phyloP scores from a whole-genome alignment of 2,797 vertebrate genomes.

The Platalea minor region DNA sequence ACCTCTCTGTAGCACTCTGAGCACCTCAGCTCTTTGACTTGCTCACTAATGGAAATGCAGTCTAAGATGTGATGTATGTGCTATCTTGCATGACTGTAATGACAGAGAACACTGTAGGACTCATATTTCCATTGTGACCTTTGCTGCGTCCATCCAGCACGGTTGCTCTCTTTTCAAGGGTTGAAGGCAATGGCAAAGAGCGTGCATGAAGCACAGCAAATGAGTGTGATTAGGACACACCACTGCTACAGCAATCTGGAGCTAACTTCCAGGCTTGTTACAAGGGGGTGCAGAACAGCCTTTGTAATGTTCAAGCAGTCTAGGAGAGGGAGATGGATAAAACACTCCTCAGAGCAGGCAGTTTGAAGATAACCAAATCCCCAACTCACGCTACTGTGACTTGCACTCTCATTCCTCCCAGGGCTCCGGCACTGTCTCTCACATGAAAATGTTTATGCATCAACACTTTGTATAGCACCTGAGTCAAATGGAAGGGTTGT shows the following conservation, averaged over 20 bases:
- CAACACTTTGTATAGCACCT: neutral
- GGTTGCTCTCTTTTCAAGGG: neutral
- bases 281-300: neutral
- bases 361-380: neutral
- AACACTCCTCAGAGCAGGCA: neutral
- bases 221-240: neutral
- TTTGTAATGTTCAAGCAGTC: neutral
- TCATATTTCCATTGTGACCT: neutral
- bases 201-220: neutral
- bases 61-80: neutral
- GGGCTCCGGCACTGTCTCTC: neutral
- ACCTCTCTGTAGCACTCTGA: neutral
- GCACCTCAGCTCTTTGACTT: neutral
- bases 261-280: neutral
- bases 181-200: neutral
- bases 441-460: neutral
- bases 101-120: rapidly evolving
- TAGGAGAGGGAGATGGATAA: neutral
- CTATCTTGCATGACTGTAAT: neutral
- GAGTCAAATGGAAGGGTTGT: neutral
- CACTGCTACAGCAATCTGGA: neutral
- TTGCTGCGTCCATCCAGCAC: neutral
- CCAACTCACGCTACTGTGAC: rapidly evolving
- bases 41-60: neutral
- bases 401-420: neutral